These are phyloP conservation scores for Mustela nigripes DNA, from an alignment of 2,113 vertebrate genomes.

Conservation along the genomic window DNA sequence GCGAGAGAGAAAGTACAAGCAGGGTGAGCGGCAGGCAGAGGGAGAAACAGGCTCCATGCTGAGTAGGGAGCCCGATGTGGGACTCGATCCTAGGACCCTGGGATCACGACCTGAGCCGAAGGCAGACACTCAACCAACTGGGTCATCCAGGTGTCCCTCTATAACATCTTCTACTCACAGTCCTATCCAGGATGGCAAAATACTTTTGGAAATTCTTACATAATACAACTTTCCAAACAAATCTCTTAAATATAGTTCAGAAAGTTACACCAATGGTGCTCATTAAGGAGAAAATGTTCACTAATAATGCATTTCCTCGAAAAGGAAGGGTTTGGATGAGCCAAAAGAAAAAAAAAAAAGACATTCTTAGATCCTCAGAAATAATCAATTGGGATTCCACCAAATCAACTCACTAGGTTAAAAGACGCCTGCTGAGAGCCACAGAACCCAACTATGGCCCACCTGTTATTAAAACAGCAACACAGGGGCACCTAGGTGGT, in stretches of 20 bases:
- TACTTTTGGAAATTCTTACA: conserved; percentile 34
- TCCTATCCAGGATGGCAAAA: background rate
- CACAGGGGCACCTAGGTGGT: background rate
- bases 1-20: no score
- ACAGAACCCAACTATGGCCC: background rate
- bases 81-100: no score
- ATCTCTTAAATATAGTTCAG: conserved; percentile 11
- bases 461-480: background rate
- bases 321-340: conserved; percentile 34
- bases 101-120: no score
- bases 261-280: background rate
- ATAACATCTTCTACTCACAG: background rate
- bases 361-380: conserved; percentile 14
- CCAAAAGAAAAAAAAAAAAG: background rate
- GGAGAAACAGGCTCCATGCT: no score
- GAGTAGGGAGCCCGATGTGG: no score
- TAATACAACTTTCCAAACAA: conserved; percentile 19
- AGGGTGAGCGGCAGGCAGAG: no score
- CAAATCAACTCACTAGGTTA: background rate
- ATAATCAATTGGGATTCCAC: background rate
- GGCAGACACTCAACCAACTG: no score
- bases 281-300: background rate
- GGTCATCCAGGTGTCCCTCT: no score
- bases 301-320: conserved; percentile 58
- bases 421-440: background rate